Evolutionary conservation across 2,797 vertebrate genomes (phyloP), one percentile per base, ranked within the genome.

Genomic region (Alcedo atthis): DNA sequence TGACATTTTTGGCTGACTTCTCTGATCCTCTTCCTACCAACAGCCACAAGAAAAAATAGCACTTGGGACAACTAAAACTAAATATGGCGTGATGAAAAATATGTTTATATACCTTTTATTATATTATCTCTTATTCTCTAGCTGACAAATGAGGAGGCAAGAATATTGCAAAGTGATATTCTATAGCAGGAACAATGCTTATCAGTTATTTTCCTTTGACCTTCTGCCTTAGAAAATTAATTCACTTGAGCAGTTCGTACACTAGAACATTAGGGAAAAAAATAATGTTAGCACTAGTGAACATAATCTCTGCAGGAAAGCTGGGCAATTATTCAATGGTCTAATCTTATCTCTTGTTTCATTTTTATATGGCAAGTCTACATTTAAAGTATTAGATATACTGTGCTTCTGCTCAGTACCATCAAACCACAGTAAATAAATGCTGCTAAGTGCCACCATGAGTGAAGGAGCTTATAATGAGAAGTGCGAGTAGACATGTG

Each of bases 401-500:
- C 97, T 82, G 95, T 93, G 95, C 95, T 94, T 94, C 96, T 97
- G 93, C 96, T 96, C 96, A 51, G 86, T 90, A 93, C 96, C 96
- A 96, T 97, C 96, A 97, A 97, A 96, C 73, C 97, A 94, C 95
- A 96, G 97, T 97, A 97, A 97, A 98, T 97, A 98, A 97, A 98
- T 83, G 97, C 97, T 17, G 93, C 96, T 98, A 97, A 97, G 97
- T 98, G 98, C 98, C 98, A 98, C 96, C 96, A 94, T 96, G 96
- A 98, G 96, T 97, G 97, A 97, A 97, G 97, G 97, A 97, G 97
- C 97, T 97, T 97, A 97, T 98, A 97, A 98, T 98, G 98, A 98
- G 99, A 98, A 99, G 98, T 98, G 98, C 98, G 98, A 98, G 98
- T 95, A 95, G 97, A 97, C 97, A 96, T 97, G 97, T 96, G 96